A percentile compares a stretch with the other conserved stretches of the same genome.
Conservation (phyloP, 2,113 vertebrate species). For the Dermatemys mawii region DNA sequence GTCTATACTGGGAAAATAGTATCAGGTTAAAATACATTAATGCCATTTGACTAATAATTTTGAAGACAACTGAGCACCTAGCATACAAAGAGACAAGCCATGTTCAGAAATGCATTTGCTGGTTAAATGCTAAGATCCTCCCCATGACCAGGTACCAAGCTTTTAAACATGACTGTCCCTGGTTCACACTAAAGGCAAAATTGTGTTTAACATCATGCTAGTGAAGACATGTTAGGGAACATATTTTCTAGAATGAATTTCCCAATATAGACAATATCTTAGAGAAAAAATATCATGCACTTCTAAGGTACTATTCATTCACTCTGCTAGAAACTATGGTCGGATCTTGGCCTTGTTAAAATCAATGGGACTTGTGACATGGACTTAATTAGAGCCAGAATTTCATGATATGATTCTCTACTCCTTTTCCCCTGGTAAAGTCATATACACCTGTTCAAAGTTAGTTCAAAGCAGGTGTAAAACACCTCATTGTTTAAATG, state of each 20-base stretch:
- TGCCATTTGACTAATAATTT: neutral
- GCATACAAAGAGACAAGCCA: neutral
- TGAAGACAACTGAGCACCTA: neutral
- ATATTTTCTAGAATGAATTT: rapidly evolving
- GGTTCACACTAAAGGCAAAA: neutral
- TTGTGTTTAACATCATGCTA: rapidly evolving
- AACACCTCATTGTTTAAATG: neutral
- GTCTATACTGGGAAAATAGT: neutral
- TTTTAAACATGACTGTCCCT: neutral
- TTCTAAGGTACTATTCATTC: no score
- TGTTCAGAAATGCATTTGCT: neutral
- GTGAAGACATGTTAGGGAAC: neutral
- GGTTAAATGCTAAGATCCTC: neutral
- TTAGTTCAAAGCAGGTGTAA: neutral
- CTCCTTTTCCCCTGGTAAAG: neutral
- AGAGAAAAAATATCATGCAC: no score
- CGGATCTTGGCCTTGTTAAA: neutral
- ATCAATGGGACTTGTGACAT: neutral
- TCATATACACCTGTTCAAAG: neutral
- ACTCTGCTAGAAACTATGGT: neutral
- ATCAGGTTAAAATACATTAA: neutral
- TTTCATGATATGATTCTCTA: neutral
- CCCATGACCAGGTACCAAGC: neutral
- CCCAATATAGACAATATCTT: neutral
- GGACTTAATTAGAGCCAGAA: neutral